These are phyloP conservation scores for Lysandra coridon DNA, from an alignment of 2,888 invertebrate genomes.

Conservation along the genomic window DNA sequence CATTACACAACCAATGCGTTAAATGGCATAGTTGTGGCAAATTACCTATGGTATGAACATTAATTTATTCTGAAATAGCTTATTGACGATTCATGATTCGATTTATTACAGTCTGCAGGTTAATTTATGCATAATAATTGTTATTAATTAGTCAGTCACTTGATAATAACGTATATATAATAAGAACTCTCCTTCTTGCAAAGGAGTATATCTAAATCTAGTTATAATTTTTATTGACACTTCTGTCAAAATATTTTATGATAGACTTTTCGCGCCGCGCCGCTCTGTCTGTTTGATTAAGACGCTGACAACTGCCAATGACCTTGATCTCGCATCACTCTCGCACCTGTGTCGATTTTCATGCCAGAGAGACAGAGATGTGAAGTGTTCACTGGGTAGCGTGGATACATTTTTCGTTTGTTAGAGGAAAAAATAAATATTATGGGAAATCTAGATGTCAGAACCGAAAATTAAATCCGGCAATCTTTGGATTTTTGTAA, in stretches of 20 bases:
- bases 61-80: neutral
- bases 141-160: neutral
- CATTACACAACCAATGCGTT: slow-evolving; percentile 13
- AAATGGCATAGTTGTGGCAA: neutral
- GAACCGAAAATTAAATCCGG: no score
- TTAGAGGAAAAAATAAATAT: no score
- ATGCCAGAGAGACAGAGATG: no score
- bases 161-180: neutral
- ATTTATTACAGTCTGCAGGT: neutral
- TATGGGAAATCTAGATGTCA: no score
- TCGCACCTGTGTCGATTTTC: no score
- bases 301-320: no score
- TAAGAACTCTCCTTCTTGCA: no score
- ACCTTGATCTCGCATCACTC: no score
- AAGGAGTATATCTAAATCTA: neutral
- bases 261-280: neutral
- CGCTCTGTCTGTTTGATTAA: no score
- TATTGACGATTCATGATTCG: neutral
- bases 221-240: neutral
- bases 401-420: no score
- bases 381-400: no score
- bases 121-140: neutral
- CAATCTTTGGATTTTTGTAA: no score
- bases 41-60: slow-evolving; percentile 12
- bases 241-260: neutral